Evolutionary conservation across 2,113 vertebrate species (phyloP).

Genomic region (Sturnira hondurensis): DNA sequence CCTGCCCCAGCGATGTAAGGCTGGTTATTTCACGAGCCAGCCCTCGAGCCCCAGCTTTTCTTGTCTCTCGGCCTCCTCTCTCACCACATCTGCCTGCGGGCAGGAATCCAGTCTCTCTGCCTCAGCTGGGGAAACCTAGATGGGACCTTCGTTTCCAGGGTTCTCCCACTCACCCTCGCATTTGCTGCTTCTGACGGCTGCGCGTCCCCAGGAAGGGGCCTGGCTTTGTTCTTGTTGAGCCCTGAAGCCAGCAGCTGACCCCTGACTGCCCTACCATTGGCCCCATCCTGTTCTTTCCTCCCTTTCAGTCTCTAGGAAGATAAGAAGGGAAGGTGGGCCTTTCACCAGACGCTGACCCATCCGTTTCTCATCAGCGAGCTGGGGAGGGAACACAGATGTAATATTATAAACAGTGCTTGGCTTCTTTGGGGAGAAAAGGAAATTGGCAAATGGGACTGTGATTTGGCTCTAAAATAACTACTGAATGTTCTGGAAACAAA

Average conservation of each 20-base stretch:
- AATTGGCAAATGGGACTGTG: slow-evolving; percentile 40
- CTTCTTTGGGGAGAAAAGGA: slow-evolving; percentile 53
- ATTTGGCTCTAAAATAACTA: slow-evolving; percentile 48
- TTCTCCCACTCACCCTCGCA: background rate
- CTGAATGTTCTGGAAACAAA: slow-evolving; percentile 60
- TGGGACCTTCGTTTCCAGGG: background rate
- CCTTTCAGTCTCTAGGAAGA: background rate
- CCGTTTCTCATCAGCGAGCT: background rate
- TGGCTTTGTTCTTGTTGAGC: background rate
- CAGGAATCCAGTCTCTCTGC: background rate
- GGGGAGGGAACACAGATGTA: slow-evolving; percentile 25
- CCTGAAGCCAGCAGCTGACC: background rate
- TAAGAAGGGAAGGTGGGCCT: background rate
- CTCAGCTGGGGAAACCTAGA: background rate
- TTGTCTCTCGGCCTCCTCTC: background rate
- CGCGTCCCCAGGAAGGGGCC: background rate
- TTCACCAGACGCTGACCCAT: background rate
- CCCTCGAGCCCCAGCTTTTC: rapidly evolving
- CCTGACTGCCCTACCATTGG: background rate
- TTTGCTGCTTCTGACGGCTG: background rate
- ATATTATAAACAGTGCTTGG: slow-evolving; percentile 16
- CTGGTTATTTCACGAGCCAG: background rate
- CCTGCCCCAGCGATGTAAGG: background rate
- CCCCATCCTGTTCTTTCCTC: background rate
- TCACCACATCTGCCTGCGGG: background rate